A percentile compares a stretch with the other conserved stretches of the same genome.
phyloP scores from a whole-genome alignment of 1,140 invertebrate genomes.

The Drosophila rhopaloa region DNA sequence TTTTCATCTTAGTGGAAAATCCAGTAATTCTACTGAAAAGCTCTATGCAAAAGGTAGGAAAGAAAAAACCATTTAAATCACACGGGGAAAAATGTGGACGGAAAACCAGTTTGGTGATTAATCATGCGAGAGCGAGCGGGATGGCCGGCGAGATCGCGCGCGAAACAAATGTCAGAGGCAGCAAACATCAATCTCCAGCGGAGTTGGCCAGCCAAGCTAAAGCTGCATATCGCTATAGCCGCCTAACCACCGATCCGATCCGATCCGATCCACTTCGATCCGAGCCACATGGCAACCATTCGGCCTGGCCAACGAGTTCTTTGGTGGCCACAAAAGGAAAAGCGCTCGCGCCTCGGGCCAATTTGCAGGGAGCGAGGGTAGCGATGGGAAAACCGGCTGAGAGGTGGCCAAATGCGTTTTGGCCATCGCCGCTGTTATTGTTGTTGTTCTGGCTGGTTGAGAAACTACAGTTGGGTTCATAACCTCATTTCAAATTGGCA shows the following conservation, averaged over 20 bases:
- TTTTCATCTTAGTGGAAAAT: slow-evolving; percentile 73
- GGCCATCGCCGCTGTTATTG: slow-evolving; percentile 31
- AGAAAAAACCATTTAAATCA: slow-evolving; percentile 76
- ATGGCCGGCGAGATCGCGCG: slow-evolving; percentile 52
- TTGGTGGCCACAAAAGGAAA: slow-evolving; percentile 82
- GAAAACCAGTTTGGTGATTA: slow-evolving; percentile 59
- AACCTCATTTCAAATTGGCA: slow-evolving; percentile 79
- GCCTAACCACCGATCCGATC: slow-evolving; percentile 10
- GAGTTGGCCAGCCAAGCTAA: slow-evolving; percentile 38
- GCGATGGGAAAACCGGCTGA: slow-evolving; percentile 61
- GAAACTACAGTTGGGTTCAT: slow-evolving; percentile 79
- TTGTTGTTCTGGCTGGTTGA: slow-evolving; percentile 44
- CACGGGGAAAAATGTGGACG: slow-evolving; percentile 67
- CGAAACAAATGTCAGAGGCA: slow-evolving; percentile 82
- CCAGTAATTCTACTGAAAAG: slow-evolving; percentile 60
- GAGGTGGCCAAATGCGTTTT: slow-evolving; percentile 71
- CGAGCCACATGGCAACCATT: slow-evolving; percentile 51
- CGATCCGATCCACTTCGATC: slow-evolving; percentile 21
- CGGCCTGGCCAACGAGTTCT: slow-evolving; percentile 65
- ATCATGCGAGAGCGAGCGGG: slow-evolving; percentile 53
- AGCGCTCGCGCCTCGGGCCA: slow-evolving; percentile 42
- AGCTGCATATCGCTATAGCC: slow-evolving; percentile 11
- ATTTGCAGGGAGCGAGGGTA: slow-evolving; percentile 19
- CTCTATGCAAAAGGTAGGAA: slow-evolving; percentile 18
- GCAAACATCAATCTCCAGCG: slow-evolving; percentile 79